A percentile compares a stretch with the other conserved stretches of the same genome.
Conservation (phyloP, 2,888 invertebrate genomes). For the Philopedon plagiatum region DNA sequence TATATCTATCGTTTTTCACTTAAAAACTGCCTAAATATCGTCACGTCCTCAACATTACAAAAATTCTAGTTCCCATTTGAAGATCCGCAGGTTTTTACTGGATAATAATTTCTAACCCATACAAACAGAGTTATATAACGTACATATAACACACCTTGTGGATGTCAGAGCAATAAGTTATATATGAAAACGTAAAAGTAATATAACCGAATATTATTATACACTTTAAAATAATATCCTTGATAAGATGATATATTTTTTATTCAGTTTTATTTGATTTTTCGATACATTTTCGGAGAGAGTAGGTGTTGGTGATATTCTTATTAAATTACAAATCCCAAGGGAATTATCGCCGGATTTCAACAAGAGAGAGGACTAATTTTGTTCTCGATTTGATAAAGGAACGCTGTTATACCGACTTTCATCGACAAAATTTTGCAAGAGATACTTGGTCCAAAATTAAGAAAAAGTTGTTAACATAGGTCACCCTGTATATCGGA, state of each 20-base stretch:
- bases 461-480: too few relatives aligned
- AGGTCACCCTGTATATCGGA: too few relatives aligned
- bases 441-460: too few relatives aligned
- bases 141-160: constrained; percentile 32
- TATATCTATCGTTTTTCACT: too few relatives aligned
- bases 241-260: constrained; percentile 41
- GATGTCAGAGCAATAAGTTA: constrained; percentile 46
- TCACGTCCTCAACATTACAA: not conserved
- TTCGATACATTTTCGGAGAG: constrained; percentile 35
- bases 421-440: too few relatives aligned
- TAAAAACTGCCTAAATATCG: not conserved
- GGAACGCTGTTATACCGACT: too few relatives aligned
- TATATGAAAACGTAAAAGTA: constrained; percentile 43
- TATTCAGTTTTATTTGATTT: constrained; percentile 40
- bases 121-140: constrained; percentile 16
- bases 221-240: constrained; percentile 35
- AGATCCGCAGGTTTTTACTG: constrained; percentile 2
- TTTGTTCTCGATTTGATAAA: too few relatives aligned
- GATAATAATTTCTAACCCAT: constrained; percentile 23
- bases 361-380: not conserved
- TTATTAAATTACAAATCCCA: constrained; percentile 4
- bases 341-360: not conserved
- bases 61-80: constrained; percentile 15
- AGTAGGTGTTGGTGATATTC: constrained; percentile 43
- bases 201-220: constrained; percentile 38